These are phyloP conservation scores for Latrodectus geometricus DNA, from an alignment of 1,140 invertebrate genomes.

Conservation along the genomic window DNA sequence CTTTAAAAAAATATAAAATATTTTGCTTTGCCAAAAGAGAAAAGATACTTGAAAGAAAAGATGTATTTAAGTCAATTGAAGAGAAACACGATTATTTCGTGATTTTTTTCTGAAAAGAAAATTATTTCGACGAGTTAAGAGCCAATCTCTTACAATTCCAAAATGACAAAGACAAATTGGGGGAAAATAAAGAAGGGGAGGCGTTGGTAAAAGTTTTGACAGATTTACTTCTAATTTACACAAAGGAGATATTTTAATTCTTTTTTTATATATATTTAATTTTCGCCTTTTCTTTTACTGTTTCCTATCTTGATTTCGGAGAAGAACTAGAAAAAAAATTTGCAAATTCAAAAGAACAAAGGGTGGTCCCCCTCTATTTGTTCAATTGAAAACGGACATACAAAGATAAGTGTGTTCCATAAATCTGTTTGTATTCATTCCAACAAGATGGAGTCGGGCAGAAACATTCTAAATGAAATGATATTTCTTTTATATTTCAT, in stretches of 20 bases:
- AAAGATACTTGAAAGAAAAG: no score
- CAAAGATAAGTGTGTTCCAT: not conserved
- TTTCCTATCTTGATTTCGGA: no score
- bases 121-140: no score
- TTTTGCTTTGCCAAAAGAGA: no score
- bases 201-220: constrained; percentile 2
- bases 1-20: no score
- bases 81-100: no score
- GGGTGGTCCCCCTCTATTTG: not conserved
- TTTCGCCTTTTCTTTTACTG: no score
- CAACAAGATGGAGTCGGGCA: not conserved
- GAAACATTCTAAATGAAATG: no score
- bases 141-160: not conserved
- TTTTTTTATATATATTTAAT: not conserved
- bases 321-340: not conserved
- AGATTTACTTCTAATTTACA: constrained; percentile 51
- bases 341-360: not conserved
- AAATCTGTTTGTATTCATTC: not conserved
- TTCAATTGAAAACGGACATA: constrained; percentile 5
- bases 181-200: not conserved
- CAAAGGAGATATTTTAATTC: constrained; percentile 2
- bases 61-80: no score
- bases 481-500: no score
- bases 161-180: constrained; percentile 15
- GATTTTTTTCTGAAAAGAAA: no score